Conservation (phyloP, 2,797 vertebrate genomes). For the Ataeniobius toweri region DNA sequence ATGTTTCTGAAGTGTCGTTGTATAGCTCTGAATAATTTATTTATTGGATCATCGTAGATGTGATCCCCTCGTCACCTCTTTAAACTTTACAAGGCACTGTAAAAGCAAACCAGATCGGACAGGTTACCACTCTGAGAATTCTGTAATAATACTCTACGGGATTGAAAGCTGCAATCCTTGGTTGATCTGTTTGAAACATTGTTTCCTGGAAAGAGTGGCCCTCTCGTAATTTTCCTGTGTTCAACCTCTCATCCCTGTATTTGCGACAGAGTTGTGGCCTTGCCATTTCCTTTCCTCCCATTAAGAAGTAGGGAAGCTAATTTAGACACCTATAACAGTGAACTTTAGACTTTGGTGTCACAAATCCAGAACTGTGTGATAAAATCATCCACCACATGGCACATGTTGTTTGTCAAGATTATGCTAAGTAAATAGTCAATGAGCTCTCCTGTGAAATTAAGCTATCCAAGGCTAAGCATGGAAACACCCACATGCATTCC, state of each 20-base stretch:
- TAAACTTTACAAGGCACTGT: neutral
- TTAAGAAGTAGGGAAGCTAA: neutral
- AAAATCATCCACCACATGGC: constrained; percentile 16
- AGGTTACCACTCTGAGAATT: constrained; percentile 10
- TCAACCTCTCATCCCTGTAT: neutral
- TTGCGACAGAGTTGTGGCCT: neutral
- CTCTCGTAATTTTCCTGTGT: neutral
- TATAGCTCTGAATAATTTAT: neutral
- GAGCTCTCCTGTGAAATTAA: constrained; percentile 7
- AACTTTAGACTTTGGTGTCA: constrained; percentile 9
- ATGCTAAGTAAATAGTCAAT: constrained; percentile 14
- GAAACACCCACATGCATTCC: constrained; percentile 22
- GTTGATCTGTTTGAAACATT: neutral
- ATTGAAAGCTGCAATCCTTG: neutral
- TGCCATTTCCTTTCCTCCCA: neutral
- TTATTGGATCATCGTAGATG: neutral
- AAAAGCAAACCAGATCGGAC: constrained; percentile 11
- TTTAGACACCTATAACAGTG: neutral
- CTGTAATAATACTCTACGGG: neutral
- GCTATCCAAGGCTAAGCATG: constrained; percentile 1
- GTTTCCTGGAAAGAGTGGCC: neutral
- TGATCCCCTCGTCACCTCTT: neutral
- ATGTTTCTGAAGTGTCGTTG: neutral
- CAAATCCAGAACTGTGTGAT: neutral
- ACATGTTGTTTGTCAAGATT: constrained; percentile 10